These are phyloP conservation scores for Polyergus mexicanus DNA, from an alignment of 1,140 invertebrate genomes.

Conservation along the genomic window DNA sequence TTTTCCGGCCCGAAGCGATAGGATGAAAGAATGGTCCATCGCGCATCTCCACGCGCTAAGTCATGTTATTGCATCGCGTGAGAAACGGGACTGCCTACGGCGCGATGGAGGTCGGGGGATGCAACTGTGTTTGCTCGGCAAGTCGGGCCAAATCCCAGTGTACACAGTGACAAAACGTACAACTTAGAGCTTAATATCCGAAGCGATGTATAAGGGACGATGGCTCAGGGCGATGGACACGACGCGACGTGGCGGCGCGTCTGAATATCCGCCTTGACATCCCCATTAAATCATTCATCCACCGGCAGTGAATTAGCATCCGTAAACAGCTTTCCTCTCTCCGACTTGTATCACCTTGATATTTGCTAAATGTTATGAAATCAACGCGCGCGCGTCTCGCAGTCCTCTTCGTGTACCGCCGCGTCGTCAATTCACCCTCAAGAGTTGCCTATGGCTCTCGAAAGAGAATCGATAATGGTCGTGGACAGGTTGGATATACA, in stretches of 20 bases:
- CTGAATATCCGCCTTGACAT: constrained; percentile 42
- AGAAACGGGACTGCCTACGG: constrained; percentile 29
- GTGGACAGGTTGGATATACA: constrained; percentile 52
- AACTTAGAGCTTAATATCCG: constrained; percentile 55
- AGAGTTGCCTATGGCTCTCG: constrained; percentile 43
- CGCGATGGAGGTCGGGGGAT: constrained; percentile 30
- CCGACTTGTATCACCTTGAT: constrained; percentile 33
- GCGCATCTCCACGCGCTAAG: not conserved
- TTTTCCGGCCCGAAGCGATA: not conserved
- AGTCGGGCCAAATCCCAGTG: constrained; percentile 72
- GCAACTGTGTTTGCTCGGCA: constrained; percentile 67
- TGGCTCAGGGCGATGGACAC: constrained; percentile 26
- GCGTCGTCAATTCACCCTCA: constrained; percentile 39
- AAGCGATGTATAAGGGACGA: constrained; percentile 48
- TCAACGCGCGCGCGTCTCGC: constrained; percentile 9
- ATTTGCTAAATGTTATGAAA: constrained; percentile 62
- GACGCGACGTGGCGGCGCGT: constrained; percentile 43
- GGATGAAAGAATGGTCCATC: constrained; percentile 23
- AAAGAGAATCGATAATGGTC: constrained; percentile 62
- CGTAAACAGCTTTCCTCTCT: constrained; percentile 47
- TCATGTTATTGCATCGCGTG: constrained; percentile 34
- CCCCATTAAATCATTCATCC: constrained; percentile 60
- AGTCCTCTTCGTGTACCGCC: not conserved
- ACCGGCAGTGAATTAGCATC: constrained; percentile 65
- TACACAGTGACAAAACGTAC: constrained; percentile 68